Conservation (phyloP, 2,797 vertebrate genomes). For the Ceyx erithaca region DNA sequence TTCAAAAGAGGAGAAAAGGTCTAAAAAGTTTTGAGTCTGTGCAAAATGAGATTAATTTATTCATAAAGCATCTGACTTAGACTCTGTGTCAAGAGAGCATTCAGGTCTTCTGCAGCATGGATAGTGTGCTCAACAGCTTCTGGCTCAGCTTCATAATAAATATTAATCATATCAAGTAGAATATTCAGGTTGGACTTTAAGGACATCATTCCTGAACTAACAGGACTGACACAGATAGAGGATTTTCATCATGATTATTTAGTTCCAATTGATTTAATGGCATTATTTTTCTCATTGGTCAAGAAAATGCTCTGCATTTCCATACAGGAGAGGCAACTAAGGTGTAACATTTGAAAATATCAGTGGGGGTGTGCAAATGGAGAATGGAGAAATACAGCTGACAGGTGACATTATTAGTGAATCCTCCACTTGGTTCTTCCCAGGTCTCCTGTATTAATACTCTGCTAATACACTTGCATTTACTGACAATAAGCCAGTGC, state of each 20-base stretch:
- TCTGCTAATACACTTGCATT: not conserved
- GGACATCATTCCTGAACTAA: not conserved
- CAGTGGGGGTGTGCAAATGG: not conserved
- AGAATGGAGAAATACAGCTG: not conserved
- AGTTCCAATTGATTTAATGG: not conserved
- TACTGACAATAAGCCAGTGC: not conserved
- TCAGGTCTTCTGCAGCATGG: not conserved
- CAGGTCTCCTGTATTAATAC: not conserved
- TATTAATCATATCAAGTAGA: not conserved
- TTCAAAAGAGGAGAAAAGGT: not conserved
- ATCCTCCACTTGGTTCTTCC: not conserved
- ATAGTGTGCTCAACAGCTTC: not conserved
- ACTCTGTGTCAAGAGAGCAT: not conserved
- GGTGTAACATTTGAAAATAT: not conserved
- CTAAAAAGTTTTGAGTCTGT: not conserved
- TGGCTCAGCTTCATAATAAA: not conserved
- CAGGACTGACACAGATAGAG: not conserved
- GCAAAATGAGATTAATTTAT: not conserved
- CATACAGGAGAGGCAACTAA: not conserved
- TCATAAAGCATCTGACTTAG: not conserved
- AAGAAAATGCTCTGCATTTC: not conserved
- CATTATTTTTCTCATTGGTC: fast-evolving
- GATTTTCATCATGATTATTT: not conserved
- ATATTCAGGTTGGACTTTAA: not conserved
- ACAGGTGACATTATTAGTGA: not conserved